Evolutionary conservation across 2,797 vertebrate genomes (phyloP).

Genomic region (Alectoris magna): DNA sequence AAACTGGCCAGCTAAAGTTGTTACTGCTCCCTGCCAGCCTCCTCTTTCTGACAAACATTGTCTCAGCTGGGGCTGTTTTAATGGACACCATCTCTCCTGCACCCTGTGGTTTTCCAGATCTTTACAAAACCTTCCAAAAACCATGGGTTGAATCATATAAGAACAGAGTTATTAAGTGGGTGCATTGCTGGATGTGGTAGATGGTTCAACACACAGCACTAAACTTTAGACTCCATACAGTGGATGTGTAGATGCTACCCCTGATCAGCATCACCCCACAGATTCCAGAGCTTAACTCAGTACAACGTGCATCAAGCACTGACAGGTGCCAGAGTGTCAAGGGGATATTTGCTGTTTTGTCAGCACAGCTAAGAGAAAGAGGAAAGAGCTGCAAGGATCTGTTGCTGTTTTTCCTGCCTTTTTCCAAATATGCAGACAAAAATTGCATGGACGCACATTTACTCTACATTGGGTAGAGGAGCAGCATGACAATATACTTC

Average conservation of each 20-base stretch:
- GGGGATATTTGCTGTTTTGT: neutral
- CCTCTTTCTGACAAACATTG: neutral
- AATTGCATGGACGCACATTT: neutral
- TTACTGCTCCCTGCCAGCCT: neutral
- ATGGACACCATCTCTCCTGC: neutral
- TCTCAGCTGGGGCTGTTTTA: neutral
- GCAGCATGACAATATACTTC: neutral
- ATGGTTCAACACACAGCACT: neutral
- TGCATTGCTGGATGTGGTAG: neutral
- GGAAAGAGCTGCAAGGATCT: neutral
- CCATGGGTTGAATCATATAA: neutral
- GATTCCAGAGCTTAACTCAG: neutral
- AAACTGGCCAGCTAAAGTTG: neutral
- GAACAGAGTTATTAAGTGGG: neutral
- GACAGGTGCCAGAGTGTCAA: neutral
- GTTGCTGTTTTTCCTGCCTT: rapidly evolving
- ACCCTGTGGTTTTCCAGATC: neutral
- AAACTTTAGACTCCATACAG: neutral
- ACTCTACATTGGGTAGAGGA: neutral
- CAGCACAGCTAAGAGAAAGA: neutral
- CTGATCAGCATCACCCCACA: neutral
- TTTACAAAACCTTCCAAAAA: neutral
- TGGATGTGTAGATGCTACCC: neutral
- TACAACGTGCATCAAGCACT: rapidly evolving
- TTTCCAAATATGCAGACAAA: neutral